A percentile compares a stretch with the other conserved stretches of the same genome.
Conservation (phyloP, 1,140 invertebrate species). For the Lasioglossum baleicum region DNA sequence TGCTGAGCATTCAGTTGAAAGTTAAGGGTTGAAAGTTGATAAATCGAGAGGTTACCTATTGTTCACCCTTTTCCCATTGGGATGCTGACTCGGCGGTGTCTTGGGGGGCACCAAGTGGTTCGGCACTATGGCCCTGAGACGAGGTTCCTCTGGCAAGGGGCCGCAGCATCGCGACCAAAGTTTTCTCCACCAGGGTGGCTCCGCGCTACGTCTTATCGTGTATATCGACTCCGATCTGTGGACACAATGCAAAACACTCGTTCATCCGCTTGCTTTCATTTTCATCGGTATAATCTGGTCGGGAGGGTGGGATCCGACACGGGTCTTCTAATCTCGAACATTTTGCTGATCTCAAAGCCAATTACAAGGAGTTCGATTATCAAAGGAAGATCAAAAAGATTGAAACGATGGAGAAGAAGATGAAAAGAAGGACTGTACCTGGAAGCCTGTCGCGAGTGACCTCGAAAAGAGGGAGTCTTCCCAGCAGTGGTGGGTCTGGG, state of each 20-base stretch:
- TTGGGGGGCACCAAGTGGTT: conserved; percentile 91
- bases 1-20: no score
- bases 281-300: no score
- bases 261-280: neutral
- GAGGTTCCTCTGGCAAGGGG: conserved; percentile 84
- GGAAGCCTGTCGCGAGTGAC: conserved; percentile 83
- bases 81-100: conserved; percentile 88
- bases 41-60: conserved; percentile 81
- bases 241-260: neutral
- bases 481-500: conserved; percentile 74
- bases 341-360: no score
- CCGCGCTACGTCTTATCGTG: conserved; percentile 87
- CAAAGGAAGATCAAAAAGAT: no score
- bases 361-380: no score
- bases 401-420: no score
- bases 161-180: conserved; percentile 82
- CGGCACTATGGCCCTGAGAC: conserved; percentile 87
- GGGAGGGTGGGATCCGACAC: no score
- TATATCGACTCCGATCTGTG: conserved; percentile 91
- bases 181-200: conserved; percentile 85
- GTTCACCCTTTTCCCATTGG: conserved; percentile 88
- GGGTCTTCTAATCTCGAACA: no score
- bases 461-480: conserved; percentile 76
- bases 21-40: neutral
- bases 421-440: conserved; percentile 56